phyloP scores from a whole-genome alignment of 2,797 vertebrate species.

The Eulemur coronatus region DNA sequence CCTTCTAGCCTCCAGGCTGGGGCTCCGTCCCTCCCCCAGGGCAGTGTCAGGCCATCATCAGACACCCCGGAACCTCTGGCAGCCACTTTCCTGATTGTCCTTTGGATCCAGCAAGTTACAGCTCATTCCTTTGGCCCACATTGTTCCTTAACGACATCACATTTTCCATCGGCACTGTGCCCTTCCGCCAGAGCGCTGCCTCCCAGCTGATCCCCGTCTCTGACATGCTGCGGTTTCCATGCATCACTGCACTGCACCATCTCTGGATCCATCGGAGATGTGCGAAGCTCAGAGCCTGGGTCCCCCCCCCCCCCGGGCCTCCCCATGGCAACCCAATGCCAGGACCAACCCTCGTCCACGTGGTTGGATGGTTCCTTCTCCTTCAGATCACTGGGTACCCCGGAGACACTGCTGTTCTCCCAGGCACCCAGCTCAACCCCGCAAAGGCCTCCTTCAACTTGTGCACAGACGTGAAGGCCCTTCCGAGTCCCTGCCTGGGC shows the following conservation, averaged over 20 bases:
- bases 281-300: not conserved
- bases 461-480: not conserved
- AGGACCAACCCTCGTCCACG: not conserved
- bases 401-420: not conserved
- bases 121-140: slow-evolving; percentile 71
- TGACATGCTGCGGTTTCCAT: not conserved
- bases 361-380: not conserved
- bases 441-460: not conserved
- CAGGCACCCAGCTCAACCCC: not conserved
- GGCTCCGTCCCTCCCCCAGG: not conserved
- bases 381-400: not conserved
- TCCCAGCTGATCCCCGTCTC: slow-evolving; percentile 47
- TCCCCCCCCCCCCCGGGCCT: not conserved
- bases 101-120: slow-evolving; percentile 63
- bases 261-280: not conserved
- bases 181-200: slow-evolving; percentile 49
- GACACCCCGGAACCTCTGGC: slow-evolving; percentile 66
- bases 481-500: not conserved
- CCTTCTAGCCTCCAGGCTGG: not conserved
- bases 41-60: slow-evolving; percentile 60
- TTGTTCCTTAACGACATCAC: slow-evolving; percentile 74
- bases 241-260: not conserved
- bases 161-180: slow-evolving; percentile 69
- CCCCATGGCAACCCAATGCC: not conserved
- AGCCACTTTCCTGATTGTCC: slow-evolving; percentile 41